phyloP scores from a whole-genome alignment of 1,140 invertebrate species.

The Temnothorax longispinosus region DNA sequence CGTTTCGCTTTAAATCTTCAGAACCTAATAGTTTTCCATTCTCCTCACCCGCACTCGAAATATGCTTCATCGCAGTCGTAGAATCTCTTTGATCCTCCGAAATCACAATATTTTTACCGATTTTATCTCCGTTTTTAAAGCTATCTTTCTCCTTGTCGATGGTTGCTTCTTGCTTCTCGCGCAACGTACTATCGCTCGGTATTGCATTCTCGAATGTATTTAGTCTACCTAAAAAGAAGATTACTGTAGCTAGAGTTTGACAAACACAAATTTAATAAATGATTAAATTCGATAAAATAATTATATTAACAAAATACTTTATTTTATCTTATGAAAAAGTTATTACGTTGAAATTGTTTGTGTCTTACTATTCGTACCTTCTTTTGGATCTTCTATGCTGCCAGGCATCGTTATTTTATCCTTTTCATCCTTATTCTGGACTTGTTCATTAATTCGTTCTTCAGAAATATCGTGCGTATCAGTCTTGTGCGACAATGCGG shows the following conservation, averaged over 20 bases:
- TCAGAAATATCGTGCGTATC: slow-evolving; percentile 76
- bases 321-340: slow-evolving; percentile 58
- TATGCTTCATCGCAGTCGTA: background rate
- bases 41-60: background rate
- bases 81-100: slow-evolving; percentile 23
- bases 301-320: background rate
- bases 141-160: background rate
- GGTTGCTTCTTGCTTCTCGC: background rate
- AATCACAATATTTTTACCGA: background rate
- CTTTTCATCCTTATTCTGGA: slow-evolving; percentile 58
- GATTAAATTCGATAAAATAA: background rate
- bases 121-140: background rate
- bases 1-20: slow-evolving; percentile 8
- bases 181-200: background rate
- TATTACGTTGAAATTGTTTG: slow-evolving; percentile 46
- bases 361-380: background rate
- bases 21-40: background rate
- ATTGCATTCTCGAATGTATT: slow-evolving; percentile 16
- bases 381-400: background rate
- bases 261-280: slow-evolving; percentile 9
- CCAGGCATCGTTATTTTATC: background rate
- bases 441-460: slow-evolving; percentile 79
- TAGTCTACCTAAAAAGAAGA: slow-evolving; percentile 67
- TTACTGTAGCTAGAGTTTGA: slow-evolving; percentile 58
- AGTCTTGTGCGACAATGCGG: slow-evolving; percentile 75